Evolutionary conservation across 92 coral and sea anemone genomes (phyloP), one percentile per base, ranked within the genome.

Genomic region (Paramuricea clavata): DNA sequence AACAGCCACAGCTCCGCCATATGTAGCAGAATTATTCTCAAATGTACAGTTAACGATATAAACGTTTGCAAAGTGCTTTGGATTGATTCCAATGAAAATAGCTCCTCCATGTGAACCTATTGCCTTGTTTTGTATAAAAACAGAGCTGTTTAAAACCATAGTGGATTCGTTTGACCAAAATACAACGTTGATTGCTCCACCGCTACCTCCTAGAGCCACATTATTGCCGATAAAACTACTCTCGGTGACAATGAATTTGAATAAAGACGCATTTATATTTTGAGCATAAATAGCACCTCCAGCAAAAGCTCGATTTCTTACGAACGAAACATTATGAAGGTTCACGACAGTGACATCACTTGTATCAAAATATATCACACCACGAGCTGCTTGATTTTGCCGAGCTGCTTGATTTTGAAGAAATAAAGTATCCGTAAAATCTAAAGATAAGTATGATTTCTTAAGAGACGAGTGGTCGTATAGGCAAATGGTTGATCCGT

Each of bases 1-100:
- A 47, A 47, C 52, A 10, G 52, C 76, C 21, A 75, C 8, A 12
- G 83, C 78, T 26, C 89, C 85, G 1, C 92, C 92, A 12, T 12
- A 33, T 17, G 31, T 36, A 23, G 30, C 69, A 25, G 31, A 61
- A 25, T 30, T 25, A 23, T 61, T 61, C 12, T 61, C 30, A 9
- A 61, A 61, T 3, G 19, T 25, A 15, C 35, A 61, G 69, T 23
- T 23, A 9, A 25, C 2, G 31, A 61, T 30, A 22, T 9, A 1
- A 61, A 30, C 10, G 35, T 61, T 23, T 30, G 31, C 69, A 30
- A 19, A 25, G 31, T 25, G 30, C 31, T 30, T 16, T 30, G 35
- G 19, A 61, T 22, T 22, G 12, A 9, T 61, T 3, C 17, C 25
- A 61, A 23, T 25, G 5, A 30, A 61, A 61, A 61, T 16, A 19